These are phyloP conservation scores for Mus musculus DNA, from an alignment of 2,113 vertebrate genomes.

Conservation along the genomic window DNA sequence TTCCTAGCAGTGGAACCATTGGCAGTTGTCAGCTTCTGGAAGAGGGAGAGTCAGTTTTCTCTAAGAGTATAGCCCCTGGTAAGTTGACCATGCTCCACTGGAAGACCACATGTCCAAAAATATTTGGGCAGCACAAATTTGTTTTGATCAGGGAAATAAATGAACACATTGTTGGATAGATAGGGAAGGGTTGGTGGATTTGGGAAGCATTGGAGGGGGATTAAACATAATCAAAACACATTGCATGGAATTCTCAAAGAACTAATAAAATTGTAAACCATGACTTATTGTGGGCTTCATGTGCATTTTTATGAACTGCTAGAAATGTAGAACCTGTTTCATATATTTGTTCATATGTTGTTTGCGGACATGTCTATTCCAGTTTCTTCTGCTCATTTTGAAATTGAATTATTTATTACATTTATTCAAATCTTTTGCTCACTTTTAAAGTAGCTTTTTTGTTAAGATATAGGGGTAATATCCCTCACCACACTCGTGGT, in stretches of 20 bases:
- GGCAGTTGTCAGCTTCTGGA: background rate
- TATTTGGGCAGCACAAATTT: background rate
- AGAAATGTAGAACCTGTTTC: background rate
- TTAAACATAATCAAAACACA: background rate
- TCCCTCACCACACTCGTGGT: background rate
- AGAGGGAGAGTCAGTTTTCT: background rate
- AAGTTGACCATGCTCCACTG: background rate
- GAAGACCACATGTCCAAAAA: background rate
- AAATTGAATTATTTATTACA: background rate
- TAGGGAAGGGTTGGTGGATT: background rate
- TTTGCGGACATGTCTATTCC: background rate
- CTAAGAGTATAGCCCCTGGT: background rate
- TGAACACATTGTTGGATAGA: background rate
- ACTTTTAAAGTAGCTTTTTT: slow-evolving; percentile 2
- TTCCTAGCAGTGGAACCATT: background rate
- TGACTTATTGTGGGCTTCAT: background rate
- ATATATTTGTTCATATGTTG: background rate
- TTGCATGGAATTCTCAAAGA: background rate
- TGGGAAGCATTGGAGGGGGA: background rate
- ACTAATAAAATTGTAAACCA: background rate
- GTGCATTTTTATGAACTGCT: background rate
- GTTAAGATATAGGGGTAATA: background rate
- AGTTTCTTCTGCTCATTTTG: background rate
- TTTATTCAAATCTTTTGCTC: background rate
- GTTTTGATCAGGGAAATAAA: background rate